Evolutionary conservation across 2,888 invertebrate species (phyloP), one percentile per base, ranked within the genome.

Genomic region (Bruchidius siliquastri): DNA sequence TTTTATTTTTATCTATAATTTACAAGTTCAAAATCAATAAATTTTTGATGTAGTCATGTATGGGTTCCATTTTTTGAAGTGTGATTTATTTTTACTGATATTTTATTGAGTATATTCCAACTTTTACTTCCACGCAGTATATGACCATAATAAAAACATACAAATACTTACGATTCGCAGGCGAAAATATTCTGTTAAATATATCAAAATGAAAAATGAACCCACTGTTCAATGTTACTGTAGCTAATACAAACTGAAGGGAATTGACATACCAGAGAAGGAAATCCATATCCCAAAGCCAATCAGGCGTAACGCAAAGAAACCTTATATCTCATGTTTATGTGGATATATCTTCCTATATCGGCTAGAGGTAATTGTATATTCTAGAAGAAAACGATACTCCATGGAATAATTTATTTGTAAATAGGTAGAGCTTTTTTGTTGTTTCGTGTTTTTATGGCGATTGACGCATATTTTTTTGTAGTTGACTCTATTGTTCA

Each of bases 111-210:
- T n/a, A n/a, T n/a, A n/a, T n/a, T n/a, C n/a, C n/a, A n/a, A n/a
- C n/a, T n/a, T n/a, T n/a, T n/a, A n/a, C n/a, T n/a, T n/a, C n/a
- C n/a, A n/a, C n/a, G n/a, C n/a, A n/a, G n/a, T n/a, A n/a, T 26
- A 26, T 26, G 8, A 26, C 2, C 26, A 76, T 69, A 87, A 88
- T 72, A 49, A 13, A 49, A 49, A 49, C 0, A 49, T 49, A 49
- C 6, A 49, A 49, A 49, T 49, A 49, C 49, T 49, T 49, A 49
- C 49, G 30, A 30, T 6, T 30, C 8, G 3, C 26, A 26, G 49
- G 18, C 13, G 13, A 13, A 13, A 49, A 13, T 13, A 8, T 4
- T 49, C 18, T 4, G 13, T 49, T 13, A 49, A 49, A 49, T 49
- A 49, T 49, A 49, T 13, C 3, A 8, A 49, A 49, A 49, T 49